Percentiles rank a stretch among this genome's conserved stretches.
Evolutionary conservation across 2,888 invertebrate species (phyloP).

Genomic region (Drosophila hamatofila): DNA sequence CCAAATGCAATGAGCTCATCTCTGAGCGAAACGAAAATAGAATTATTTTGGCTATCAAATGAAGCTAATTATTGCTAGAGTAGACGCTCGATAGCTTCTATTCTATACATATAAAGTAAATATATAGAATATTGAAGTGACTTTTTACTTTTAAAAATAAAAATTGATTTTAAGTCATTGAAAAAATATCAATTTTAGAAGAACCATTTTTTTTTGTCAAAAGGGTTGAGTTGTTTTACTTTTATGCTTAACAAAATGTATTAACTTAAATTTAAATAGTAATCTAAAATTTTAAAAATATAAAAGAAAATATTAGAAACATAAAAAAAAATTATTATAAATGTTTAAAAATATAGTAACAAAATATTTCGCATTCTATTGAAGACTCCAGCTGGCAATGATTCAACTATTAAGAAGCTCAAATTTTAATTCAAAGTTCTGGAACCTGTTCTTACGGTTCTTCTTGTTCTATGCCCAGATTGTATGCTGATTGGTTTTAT

Average conservation of each 20-base stretch:
- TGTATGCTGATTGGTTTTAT: constrained; percentile 31
- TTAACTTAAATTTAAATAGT: no score
- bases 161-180: no score
- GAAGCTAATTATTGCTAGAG: not conserved
- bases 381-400: not conserved
- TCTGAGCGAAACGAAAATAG: not conserved
- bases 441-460: constrained; percentile 18
- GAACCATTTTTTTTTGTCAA: no score
- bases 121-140: no score
- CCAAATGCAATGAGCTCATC: constrained; percentile 41
- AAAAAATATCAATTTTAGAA: no score
- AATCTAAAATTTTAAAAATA: no score
- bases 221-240: no score
- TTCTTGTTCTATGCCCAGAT: constrained; percentile 1
- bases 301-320: no score
- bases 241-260: no score
- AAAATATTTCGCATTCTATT: not conserved
- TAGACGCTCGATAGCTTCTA: not conserved
- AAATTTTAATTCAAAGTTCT: not conserved
- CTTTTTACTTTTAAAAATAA: no score
- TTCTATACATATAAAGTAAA: not conserved
- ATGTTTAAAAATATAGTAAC: not conserved
- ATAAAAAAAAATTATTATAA: not conserved
- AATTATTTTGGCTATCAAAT: not conserved
- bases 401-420: not conserved